These are phyloP conservation scores for Recurvirostra avosetta DNA, from an alignment of 2,113 vertebrate species.

Conservation along the genomic window DNA sequence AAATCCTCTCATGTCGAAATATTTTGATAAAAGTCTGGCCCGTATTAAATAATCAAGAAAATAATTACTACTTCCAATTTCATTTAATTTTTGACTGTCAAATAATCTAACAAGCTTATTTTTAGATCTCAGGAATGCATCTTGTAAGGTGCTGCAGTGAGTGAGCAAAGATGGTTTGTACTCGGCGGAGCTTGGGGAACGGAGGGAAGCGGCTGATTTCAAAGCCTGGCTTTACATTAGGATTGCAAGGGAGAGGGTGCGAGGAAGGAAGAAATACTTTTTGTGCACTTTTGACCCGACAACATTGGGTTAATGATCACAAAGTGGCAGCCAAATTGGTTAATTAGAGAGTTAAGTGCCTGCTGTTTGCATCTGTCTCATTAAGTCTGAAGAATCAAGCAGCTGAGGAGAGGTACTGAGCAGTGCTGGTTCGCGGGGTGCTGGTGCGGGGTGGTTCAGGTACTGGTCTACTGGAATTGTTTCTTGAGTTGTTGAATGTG, in stretches of 20 bases:
- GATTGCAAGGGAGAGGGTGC: neutral
- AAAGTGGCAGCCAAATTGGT: constrained; percentile 53
- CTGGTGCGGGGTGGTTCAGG: neutral
- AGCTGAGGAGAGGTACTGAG: neutral
- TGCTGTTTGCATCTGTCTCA: constrained; percentile 61
- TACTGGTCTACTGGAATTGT: neutral
- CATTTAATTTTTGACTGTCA: constrained; percentile 58
- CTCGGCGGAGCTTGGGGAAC: neutral
- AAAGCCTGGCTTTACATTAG: neutral
- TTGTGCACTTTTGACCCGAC: constrained; percentile 15
- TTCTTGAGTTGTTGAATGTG: neutral
- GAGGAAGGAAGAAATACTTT: neutral
- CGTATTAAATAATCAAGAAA: constrained; percentile 60
- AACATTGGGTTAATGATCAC: constrained; percentile 48
- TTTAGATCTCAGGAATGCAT: constrained; percentile 28
- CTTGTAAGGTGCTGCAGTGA: constrained; percentile 4
- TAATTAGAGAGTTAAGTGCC: constrained; percentile 57
- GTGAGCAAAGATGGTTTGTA: constrained; percentile 30
- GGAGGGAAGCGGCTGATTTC: neutral
- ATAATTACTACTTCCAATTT: constrained; percentile 65
- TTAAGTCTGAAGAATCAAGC: constrained; percentile 52
- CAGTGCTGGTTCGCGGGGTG: neutral
- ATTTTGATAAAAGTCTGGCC: constrained; percentile 67
- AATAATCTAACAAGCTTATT: constrained; percentile 64
- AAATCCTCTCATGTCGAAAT: constrained; percentile 60